Evolutionary conservation across 2,888 invertebrate genomes (phyloP).

Genomic region (Cantharis nigra): DNA sequence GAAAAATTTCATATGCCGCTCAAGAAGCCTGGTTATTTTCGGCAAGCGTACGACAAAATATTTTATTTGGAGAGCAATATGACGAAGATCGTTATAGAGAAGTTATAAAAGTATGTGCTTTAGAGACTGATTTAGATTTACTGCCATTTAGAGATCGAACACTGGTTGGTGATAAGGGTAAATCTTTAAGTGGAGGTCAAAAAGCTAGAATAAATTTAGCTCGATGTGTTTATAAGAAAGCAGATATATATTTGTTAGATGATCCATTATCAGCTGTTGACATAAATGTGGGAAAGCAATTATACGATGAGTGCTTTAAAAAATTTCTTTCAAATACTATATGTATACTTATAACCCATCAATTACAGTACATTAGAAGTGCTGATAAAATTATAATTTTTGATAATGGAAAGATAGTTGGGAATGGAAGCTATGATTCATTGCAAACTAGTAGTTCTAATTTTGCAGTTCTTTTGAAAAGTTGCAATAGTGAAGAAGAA

Average conservation of each 20-base stretch:
- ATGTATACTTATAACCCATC: slow-evolving; percentile 72
- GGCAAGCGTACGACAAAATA: slow-evolving; percentile 73
- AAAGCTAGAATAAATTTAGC: slow-evolving; percentile 81
- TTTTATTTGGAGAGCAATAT: slow-evolving; percentile 72
- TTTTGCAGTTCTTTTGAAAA: slow-evolving; percentile 57
- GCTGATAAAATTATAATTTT: slow-evolving; percentile 52
- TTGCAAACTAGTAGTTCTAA: slow-evolving; percentile 59
- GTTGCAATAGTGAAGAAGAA: slow-evolving; percentile 45
- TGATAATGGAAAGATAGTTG: slow-evolving; percentile 57
- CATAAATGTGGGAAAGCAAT: slow-evolving; percentile 72
- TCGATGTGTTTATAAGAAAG: slow-evolving; percentile 74
- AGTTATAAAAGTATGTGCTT: slow-evolving; percentile 68
- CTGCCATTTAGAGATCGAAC: slow-evolving; percentile 78
- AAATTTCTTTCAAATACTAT: slow-evolving; percentile 64
- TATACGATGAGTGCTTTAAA: slow-evolving; percentile 74
- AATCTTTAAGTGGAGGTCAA: slow-evolving; percentile 84
- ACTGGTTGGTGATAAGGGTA: slow-evolving; percentile 80
- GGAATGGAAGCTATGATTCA: slow-evolving; percentile 56
- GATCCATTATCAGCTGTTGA: slow-evolving; percentile 86
- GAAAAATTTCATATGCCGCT: slow-evolving; percentile 62
- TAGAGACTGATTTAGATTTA: slow-evolving; percentile 71
- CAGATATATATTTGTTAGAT: slow-evolving; percentile 79
- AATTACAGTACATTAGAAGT: slow-evolving; percentile 62
- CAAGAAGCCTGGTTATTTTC: slow-evolving; percentile 69
- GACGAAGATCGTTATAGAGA: slow-evolving; percentile 63